Evolutionary conservation across 2,113 vertebrate genomes (phyloP), one percentile per base, ranked within the genome.

Genomic region (Xenopus borealis): DNA sequence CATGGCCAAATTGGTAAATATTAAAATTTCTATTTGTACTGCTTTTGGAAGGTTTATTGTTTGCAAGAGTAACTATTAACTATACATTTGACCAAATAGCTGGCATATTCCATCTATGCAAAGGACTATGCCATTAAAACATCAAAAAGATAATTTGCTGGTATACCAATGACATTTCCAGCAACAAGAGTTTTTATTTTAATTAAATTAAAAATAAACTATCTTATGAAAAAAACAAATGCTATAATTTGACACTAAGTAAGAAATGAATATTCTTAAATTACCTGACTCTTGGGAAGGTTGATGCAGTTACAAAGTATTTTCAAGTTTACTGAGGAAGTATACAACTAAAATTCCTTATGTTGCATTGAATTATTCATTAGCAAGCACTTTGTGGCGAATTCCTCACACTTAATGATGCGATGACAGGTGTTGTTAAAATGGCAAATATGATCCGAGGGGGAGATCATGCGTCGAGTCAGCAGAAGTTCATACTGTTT

Each of bases 351-450:
- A 58, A 69, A 58, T 20, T 10, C 67, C 27, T 68, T 9, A 27
- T 47, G 16, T 69, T 40, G 23, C 10, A 16, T 5, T 71, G 69
- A 40, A 71, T 71, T 71, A 71, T 71, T 71, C 69, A 71, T 71
- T 12, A 59, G 57, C n/a, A 71, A 61, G 69, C 53, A 23, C 53
- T 59, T 71, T 71, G 53, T 71, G 57, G 59, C 69, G 61, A 61
- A 46, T 61, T 71, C 55, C 18, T 71, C 57, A 71, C 57, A 71
- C 44, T 44, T 71, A 71, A 71, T 71, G 69, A 61, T 71, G 69
- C 18, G 45, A 71, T 71, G 69, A 71, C 69, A 71, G 44, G 69
- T 46, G 33, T 61, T 71, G 55, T 61, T 46, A 71, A 71, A 61
- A 71, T 45, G 55, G 44, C 69, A 71, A 61, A 58, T 71, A 61